Conservation (phyloP, 2,113 vertebrate species). For the Xyliphius kryptos region DNA sequence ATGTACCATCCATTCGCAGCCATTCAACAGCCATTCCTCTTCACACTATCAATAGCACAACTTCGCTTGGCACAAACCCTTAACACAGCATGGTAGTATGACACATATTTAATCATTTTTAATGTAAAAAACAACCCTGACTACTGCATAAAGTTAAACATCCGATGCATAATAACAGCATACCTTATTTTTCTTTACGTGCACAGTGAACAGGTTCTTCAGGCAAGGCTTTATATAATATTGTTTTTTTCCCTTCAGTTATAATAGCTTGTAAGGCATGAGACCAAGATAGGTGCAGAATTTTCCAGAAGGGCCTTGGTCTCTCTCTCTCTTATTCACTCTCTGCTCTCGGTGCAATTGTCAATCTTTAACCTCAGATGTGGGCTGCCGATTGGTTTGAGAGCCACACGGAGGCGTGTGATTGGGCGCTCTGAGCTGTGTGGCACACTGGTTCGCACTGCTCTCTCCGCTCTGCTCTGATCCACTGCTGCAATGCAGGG, state of each 20-base stretch:
- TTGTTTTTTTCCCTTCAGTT: slow-evolving; percentile 44
- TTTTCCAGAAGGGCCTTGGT: slow-evolving; percentile 91
- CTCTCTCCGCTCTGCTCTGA: slow-evolving; percentile 74
- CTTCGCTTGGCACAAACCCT: slow-evolving; percentile 34
- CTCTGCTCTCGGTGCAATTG: slow-evolving; percentile 77
- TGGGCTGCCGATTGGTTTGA: slow-evolving; percentile 76
- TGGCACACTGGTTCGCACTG: slow-evolving; percentile 71
- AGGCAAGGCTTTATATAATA: slow-evolving; percentile 58
- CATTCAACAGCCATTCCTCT: slow-evolving; percentile 42
- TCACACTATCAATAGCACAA: too few relatives aligned
- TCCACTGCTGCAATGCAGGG: slow-evolving; percentile 95
- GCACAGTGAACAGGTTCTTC: slow-evolving; percentile 69
- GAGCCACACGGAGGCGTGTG: slow-evolving; percentile 63
- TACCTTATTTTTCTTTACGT: slow-evolving; percentile 74
- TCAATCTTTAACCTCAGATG: slow-evolving; percentile 92
- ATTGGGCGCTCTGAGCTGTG: slow-evolving; percentile 70
- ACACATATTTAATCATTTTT: slow-evolving; percentile 30
- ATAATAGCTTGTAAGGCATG: slow-evolving; percentile 66
- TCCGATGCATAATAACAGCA: slow-evolving; percentile 59
- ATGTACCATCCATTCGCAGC: slow-evolving; percentile 47
- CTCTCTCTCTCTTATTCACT: too few relatives aligned
- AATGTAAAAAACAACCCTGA: slow-evolving; percentile 51
- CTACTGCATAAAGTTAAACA: slow-evolving; percentile 59
- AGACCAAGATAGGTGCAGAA: slow-evolving; percentile 86
- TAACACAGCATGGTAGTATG: slow-evolving; percentile 33